Base-by-base conservation (phyloP, 2,113 vertebrate species). In the Enhydra lutris region DNA sequence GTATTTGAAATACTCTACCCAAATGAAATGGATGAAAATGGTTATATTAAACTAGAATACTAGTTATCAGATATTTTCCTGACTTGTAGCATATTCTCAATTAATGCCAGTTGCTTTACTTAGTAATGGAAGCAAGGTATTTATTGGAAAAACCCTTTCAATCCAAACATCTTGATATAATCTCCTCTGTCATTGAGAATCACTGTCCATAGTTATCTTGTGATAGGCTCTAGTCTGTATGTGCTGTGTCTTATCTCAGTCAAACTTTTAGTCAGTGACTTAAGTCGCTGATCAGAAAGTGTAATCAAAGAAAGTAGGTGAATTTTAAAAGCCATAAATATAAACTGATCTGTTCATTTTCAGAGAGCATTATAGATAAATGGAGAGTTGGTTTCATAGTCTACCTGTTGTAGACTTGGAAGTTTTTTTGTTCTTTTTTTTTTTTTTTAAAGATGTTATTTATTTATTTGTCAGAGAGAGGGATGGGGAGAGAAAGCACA, bases 311-410 rank as follows among this genome's bases (percentile, higher is more conserved):
- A 80, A 55, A 50, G n/a, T 69, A 74, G 26, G 59, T 90, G 45
- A 87, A 61, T 87, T 92, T 97, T 96, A 34, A 92, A 81, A 96
- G 20, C 15, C 76, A 9, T 80, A 80, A 88, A 63, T 59, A 39
- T 36, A 74, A 96, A 52, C 55, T 71, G 45, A 17, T 81, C 3
- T 89, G 82, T 13, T 89, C 76, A 42, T 21, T 55, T 71, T 95
- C 73, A 91, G 31, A 94, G 57, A 92, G 12, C 74, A 79, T 81
- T 94, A 59, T 71, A 89, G 76, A 59, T 71, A 84, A 93, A 17
- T 59, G 50, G 80, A 86, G 67, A 80, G 9, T 59, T 83, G 47
- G 12, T 92, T 93, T 85, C 67, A 67, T 59, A 89, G 34, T 94
- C 6, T 65, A 23, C 18, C 82, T 71, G n/a, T 71, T 79, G 31